A percentile compares a stretch with the other conserved stretches of the same genome.
Conservation (phyloP, 2,888 invertebrate genomes). For the Caenorhabditis sp. region DNA sequence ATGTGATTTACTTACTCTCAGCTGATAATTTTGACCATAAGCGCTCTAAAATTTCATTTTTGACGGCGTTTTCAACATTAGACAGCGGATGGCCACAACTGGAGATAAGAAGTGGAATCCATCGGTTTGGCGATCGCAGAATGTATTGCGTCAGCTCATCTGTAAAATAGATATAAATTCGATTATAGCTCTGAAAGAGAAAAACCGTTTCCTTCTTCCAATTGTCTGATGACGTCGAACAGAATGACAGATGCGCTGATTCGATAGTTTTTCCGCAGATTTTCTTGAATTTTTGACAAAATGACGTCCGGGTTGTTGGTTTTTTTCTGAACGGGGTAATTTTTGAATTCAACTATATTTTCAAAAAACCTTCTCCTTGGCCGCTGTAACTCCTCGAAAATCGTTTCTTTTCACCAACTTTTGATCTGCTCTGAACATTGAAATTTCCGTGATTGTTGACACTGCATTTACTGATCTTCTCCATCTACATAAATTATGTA, state of each 20-base stretch:
- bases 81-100: conserved; percentile 66
- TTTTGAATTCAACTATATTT: background rate
- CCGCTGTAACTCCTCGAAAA: conserved; percentile 45
- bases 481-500: conserved; percentile 15
- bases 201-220: conserved; percentile 55
- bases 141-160: conserved; percentile 8
- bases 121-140: conserved; percentile 43
- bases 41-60: conserved; percentile 57
- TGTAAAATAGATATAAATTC: background rate
- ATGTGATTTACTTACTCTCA: conserved; percentile 27
- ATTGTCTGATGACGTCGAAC: conserved; percentile 52
- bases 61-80: conserved; percentile 50
- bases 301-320: conserved; percentile 55
- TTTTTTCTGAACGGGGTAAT: background rate
- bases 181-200: background rate
- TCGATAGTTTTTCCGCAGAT: conserved; percentile 53
- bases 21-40: conserved; percentile 54
- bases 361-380: conserved; percentile 23
- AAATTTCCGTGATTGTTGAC: background rate
- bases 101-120: conserved; percentile 62
- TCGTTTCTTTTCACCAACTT: conserved; percentile 38
- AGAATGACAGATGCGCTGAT: conserved; percentile 58
- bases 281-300: conserved; percentile 57
- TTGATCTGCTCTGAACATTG: background rate
- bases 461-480: too few relatives aligned